Evolutionary conservation across 1,140 invertebrate species (phyloP).

Genomic region (Monomorium pharaonis): DNA sequence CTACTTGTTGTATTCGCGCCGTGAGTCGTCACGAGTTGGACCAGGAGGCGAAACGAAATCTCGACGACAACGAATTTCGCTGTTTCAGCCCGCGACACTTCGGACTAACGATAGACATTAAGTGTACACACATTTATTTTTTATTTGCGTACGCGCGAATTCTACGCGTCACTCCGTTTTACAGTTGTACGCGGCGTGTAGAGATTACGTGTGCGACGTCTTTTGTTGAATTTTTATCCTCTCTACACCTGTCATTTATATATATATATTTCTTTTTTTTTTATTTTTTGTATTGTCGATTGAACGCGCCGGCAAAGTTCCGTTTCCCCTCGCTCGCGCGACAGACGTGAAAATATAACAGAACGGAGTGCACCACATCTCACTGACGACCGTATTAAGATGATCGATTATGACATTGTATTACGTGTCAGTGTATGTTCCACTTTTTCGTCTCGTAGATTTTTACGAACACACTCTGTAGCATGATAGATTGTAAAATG

Average conservation of each 20-base stretch:
- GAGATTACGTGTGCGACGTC: constrained; percentile 49
- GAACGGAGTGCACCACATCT: background rate
- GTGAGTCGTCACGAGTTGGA: constrained; percentile 8
- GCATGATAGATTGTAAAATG: background rate
- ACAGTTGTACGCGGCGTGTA: constrained; percentile 62
- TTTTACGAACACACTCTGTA: background rate
- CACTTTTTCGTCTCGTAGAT: constrained; percentile 8
- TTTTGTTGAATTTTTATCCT: constrained; percentile 66
- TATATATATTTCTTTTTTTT: background rate
- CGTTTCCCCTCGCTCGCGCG: constrained; percentile 48
- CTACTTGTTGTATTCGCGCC: background rate
- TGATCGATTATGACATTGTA: constrained; percentile 7
- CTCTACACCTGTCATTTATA: background rate
- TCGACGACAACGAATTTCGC: constrained; percentile 40
- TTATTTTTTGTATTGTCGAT: constrained; percentile 61
- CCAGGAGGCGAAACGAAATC: background rate
- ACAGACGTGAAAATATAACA: constrained; percentile 40
- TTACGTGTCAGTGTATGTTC: constrained; percentile 1
- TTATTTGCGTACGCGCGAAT: constrained; percentile 45
- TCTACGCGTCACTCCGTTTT: constrained; percentile 57
- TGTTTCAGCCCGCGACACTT: constrained; percentile 53
- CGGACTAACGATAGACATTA: constrained; percentile 64
- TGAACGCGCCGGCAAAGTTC: constrained; percentile 35
- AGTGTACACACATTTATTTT: constrained; percentile 57
- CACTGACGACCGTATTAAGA: background rate